Evolutionary conservation across 2,888 invertebrate species (phyloP).

Genomic region (Zygothrica quintamaculata): DNA sequence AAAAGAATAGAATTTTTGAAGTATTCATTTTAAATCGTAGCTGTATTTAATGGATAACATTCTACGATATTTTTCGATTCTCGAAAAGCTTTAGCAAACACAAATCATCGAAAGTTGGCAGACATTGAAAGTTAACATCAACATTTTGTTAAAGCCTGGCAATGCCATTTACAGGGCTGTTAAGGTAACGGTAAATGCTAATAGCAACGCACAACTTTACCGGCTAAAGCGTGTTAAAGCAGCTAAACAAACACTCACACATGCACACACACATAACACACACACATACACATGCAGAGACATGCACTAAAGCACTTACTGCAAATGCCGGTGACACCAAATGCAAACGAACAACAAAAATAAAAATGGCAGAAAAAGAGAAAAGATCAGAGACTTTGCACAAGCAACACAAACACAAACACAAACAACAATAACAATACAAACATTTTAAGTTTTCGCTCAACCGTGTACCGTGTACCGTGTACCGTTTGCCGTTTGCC

Average conservation of each 20-base stretch:
- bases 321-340: slow-evolving; percentile 40
- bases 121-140: slow-evolving; percentile 3
- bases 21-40: too few relatives aligned
- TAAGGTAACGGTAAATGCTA: slow-evolving; percentile 48
- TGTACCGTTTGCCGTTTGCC: too few relatives aligned
- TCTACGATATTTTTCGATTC: too few relatives aligned
- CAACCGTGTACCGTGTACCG: slow-evolving; percentile 34
- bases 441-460: slow-evolving; percentile 35
- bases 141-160: slow-evolving; percentile 47
- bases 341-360: slow-evolving; percentile 25
- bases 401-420: not conserved
- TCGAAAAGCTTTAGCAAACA: not conserved
- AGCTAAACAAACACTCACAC: slow-evolving; percentile 46
- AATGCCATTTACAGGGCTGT: slow-evolving; percentile 49
- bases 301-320: slow-evolving; percentile 36
- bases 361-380: too few relatives aligned
- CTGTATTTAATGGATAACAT: too few relatives aligned
- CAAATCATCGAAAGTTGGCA: not conserved
- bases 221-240: slow-evolving; percentile 32
- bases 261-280: slow-evolving; percentile 13
- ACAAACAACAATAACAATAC: not conserved
- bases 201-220: slow-evolving; percentile 48
- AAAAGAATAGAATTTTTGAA: too few relatives aligned
- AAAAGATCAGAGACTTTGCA: not conserved
- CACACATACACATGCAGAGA: slow-evolving; percentile 1